These are phyloP conservation scores for Pocillopora meandrina DNA, from an alignment of 92 coral and sea anemone species.

Conservation along the genomic window DNA sequence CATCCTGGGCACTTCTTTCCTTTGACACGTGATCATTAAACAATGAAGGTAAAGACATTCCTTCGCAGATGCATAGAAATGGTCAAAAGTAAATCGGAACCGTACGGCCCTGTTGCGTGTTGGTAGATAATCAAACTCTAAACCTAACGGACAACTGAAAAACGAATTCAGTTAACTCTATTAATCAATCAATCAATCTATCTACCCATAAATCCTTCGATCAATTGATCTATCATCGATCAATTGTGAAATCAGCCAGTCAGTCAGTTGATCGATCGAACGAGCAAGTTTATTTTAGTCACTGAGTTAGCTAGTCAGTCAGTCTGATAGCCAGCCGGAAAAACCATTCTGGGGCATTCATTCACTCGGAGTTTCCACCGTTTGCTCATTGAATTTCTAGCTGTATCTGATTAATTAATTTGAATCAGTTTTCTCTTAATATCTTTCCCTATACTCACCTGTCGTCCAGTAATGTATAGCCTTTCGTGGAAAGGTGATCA, in stretches of 20 bases:
- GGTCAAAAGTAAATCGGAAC: conserved; percentile 6
- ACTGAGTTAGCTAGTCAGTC: not conserved
- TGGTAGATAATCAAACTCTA: not conserved
- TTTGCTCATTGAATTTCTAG: too few relatives aligned
- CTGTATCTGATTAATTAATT: too few relatives aligned
- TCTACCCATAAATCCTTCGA: not conserved
- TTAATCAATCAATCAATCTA: not conserved
- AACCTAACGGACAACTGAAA: not conserved
- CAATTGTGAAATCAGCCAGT: not conserved
- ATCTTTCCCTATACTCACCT: not conserved
- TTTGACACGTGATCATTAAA: not conserved
- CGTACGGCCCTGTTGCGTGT: conserved; percentile 22
- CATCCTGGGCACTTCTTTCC: not conserved
- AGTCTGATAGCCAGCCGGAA: not conserved
- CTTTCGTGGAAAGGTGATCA: not conserved
- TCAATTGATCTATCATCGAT: too few relatives aligned
- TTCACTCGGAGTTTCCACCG: not conserved
- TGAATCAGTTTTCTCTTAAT: too few relatives aligned
- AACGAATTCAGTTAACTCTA: not conserved
- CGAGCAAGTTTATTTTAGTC: not conserved
- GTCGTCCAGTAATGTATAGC: not conserved
- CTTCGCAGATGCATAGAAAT: conserved; percentile 1
- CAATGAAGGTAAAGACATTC: conserved; percentile 28
- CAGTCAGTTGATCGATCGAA: not conserved
- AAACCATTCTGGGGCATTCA: not conserved